These are phyloP conservation scores for Aptenodytes forsteri DNA, from an alignment of 2,113 vertebrate genomes.

Conservation along the genomic window DNA sequence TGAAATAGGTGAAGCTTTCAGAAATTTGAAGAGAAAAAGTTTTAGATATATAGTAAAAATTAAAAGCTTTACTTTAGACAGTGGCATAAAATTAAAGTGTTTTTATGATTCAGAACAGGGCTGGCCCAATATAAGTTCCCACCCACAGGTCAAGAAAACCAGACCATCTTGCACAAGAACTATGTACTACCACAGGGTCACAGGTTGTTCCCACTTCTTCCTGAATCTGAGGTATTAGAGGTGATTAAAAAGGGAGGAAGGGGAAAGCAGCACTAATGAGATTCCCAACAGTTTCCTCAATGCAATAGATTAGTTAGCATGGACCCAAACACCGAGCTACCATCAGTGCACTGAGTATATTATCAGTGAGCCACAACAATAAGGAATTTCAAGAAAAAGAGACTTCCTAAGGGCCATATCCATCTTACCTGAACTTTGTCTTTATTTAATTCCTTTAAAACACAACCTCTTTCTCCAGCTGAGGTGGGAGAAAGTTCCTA, in stretches of 20 bases:
- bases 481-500: background rate
- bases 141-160: background rate
- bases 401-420: background rate
- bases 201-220: background rate
- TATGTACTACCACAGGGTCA: background rate
- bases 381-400: background rate
- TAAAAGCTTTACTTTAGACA: background rate
- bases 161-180: background rate
- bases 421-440: background rate
- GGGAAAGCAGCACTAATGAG: background rate
- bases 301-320: background rate
- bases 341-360: too few relatives aligned
- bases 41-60: background rate
- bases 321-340: background rate
- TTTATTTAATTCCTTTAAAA: background rate
- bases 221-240: background rate
- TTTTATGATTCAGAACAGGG: background rate
- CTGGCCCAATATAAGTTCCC: background rate
- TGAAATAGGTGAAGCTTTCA: background rate
- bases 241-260: background rate
- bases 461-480: background rate
- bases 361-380: background rate
- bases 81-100: background rate
- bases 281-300: background rate
- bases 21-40: background rate